Percentiles rank a stretch among this genome's conserved stretches.
Conservation (phyloP, 2,888 invertebrate species). For the Tuberolachnus salignus region DNA sequence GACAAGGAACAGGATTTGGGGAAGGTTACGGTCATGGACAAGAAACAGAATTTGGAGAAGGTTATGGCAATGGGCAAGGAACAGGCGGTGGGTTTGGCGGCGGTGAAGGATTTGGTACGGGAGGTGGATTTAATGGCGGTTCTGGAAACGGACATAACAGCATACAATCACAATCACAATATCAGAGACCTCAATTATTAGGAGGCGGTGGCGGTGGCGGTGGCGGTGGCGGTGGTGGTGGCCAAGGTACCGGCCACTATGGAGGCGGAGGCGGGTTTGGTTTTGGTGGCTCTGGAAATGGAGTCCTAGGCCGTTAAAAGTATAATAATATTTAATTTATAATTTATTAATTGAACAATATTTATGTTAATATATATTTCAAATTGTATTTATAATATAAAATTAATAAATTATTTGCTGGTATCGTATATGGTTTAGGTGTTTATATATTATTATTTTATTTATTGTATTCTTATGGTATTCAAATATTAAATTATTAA, state of each 20-base stretch:
- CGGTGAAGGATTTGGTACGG: slow-evolving; percentile 26
- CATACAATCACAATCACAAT: slow-evolving; percentile 12
- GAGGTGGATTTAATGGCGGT: slow-evolving; percentile 22
- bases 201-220: slow-evolving; percentile 25
- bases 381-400: too few relatives aligned
- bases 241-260: neutral
- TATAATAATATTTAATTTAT: slow-evolving; percentile 1
- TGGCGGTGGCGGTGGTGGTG: slow-evolving; percentile 9
- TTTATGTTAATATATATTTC: neutral
- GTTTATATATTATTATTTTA: too few relatives aligned
- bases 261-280: slow-evolving; percentile 28
- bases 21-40: slow-evolving; percentile 45
- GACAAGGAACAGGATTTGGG: too few relatives aligned
- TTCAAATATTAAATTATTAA: too few relatives aligned
- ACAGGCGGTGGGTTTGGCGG: slow-evolving; percentile 25
- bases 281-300: slow-evolving; percentile 34
- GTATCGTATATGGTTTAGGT: too few relatives aligned
- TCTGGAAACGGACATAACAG: neutral
- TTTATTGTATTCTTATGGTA: too few relatives aligned
- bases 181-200: slow-evolving; percentile 16
- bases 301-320: neutral
- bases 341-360: neutral
- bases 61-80: slow-evolving; percentile 28
- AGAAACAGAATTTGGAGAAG: slow-evolving; percentile 34
- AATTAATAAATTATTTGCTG: too few relatives aligned